Evolutionary conservation across 2,113 vertebrate genomes (phyloP).

Genomic region (Propithecus coquereli): DNA sequence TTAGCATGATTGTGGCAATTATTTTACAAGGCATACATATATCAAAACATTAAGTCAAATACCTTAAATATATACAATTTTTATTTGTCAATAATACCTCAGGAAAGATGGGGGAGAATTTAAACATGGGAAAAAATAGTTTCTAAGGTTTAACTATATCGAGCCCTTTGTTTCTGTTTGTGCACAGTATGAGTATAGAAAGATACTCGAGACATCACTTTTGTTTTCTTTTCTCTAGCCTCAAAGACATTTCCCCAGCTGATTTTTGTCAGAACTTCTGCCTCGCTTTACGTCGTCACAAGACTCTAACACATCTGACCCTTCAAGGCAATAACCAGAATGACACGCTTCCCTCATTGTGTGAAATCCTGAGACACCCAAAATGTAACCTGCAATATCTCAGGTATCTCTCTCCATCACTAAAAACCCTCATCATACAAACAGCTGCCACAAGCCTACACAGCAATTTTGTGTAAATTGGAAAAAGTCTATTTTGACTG

Average conservation of each 20-base stretch:
- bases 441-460: neutral
- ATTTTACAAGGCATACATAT: neutral
- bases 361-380: neutral
- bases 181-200: rapidly evolving
- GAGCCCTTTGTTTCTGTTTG: neutral
- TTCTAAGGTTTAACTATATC: neutral
- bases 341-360: neutral
- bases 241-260: neutral
- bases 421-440: rapidly evolving
- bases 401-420: neutral
- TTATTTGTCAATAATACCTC: neutral
- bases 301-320: neutral
- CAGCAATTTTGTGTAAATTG: neutral
- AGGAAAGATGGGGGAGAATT: neutral
- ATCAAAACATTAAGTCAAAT: neutral
- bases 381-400: neutral
- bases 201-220: neutral
- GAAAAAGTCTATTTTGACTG: neutral
- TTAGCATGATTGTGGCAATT: neutral
- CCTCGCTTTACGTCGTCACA: neutral
- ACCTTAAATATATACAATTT: neutral
- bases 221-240: neutral
- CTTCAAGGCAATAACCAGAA: neutral
- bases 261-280: neutral
- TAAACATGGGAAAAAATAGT: neutral